These are phyloP conservation scores for Leptoteleia sp. DNA, from an alignment of 1,140 invertebrate species.

Conservation along the genomic window DNA sequence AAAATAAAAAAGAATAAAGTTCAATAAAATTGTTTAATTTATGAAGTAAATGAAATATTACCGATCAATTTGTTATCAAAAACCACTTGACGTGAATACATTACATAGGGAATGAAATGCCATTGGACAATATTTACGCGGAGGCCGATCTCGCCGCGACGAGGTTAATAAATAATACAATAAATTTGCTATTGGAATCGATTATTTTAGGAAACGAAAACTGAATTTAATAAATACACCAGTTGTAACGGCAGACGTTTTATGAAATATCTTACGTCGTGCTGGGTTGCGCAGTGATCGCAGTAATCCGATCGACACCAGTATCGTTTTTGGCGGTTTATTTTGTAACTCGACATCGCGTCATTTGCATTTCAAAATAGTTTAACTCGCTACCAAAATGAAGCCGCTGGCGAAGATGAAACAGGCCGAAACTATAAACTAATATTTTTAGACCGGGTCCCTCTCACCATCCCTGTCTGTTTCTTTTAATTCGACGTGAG, in stretches of 20 bases:
- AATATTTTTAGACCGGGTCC: conserved; percentile 61
- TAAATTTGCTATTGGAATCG: conserved; percentile 44
- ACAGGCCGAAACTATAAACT: conserved; percentile 55
- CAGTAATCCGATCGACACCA: conserved; percentile 59
- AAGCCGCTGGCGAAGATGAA: conserved; percentile 48
- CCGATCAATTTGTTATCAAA: too few species aligned
- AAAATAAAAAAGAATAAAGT: too few species aligned
- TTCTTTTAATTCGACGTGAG: conserved; percentile 17
- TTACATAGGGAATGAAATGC: too few species aligned
- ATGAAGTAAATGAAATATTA: too few species aligned
- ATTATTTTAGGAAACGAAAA: conserved; percentile 52
- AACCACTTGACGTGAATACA: too few species aligned
- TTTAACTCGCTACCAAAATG: conserved; percentile 67
- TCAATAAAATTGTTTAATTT: too few species aligned
- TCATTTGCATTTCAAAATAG: conserved; percentile 76
- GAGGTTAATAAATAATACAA: conserved; percentile 56
- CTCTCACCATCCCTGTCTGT: too few species aligned
- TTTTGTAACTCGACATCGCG: conserved; percentile 51
- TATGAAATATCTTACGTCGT: conserved; percentile 62
- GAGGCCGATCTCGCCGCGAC: conserved; percentile 34
- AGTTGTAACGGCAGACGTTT: conserved; percentile 56
- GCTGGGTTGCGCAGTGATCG: conserved; percentile 54
- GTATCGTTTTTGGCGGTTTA: conserved; percentile 67
- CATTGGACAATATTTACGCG: too few species aligned
- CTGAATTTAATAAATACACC: conserved; percentile 64